Evolutionary conservation across 2,113 vertebrate genomes (phyloP).

Genomic region (Pavo muticus): DNA sequence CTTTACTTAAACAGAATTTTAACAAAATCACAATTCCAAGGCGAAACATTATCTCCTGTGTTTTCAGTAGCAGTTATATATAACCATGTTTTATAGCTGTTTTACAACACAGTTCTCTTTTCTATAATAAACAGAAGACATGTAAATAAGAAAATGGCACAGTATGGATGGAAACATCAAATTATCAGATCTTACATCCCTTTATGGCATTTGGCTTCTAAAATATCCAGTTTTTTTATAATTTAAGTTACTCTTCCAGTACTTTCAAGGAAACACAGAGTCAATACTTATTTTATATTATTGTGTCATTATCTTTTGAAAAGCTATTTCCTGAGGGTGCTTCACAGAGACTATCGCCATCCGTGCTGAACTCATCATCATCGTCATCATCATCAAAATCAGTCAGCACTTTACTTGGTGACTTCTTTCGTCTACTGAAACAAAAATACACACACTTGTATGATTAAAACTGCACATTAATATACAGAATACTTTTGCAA

Average conservation of each 20-base stretch:
- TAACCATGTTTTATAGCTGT: not conserved
- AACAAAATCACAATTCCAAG: conserved; percentile 12
- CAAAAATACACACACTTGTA: not conserved
- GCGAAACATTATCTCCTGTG: not conserved
- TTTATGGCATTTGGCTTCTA: not conserved
- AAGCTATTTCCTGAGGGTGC: conserved; percentile 82
- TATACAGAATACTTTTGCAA: not conserved
- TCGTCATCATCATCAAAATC: conserved; percentile 83
- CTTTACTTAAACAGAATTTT: conserved; percentile 22
- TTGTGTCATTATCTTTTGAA: conserved; percentile 78
- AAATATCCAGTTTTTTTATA: not conserved
- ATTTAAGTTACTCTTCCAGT: not conserved
- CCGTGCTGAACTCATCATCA: conserved; percentile 86
- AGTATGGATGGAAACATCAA: not conserved
- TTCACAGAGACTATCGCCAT: conserved; percentile 91
- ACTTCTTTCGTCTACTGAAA: conserved; percentile 87
- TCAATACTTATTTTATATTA: conserved; percentile 57
- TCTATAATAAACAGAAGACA: not conserved
- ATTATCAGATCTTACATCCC: not conserved
- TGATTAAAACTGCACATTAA: not conserved
- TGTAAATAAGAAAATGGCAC: not conserved
- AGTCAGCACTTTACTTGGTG: conserved; percentile 84
- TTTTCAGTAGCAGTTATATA: not conserved
- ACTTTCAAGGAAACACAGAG: not conserved
- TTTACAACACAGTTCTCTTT: not conserved